Conservation (phyloP, 2,797 vertebrate species). For the Acanthornis magna region DNA sequence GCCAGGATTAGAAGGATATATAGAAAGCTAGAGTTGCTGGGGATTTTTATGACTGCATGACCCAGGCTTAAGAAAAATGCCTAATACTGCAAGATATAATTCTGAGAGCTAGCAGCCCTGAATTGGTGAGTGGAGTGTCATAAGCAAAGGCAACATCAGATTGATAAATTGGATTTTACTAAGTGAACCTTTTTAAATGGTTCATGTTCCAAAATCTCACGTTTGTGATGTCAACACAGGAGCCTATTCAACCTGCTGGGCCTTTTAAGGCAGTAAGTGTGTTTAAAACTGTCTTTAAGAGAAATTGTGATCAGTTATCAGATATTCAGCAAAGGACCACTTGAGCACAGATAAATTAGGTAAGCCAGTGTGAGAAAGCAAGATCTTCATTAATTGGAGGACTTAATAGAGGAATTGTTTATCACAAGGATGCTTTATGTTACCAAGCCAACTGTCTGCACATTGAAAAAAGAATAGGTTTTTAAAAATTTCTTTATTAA, state of each 20-base stretch:
- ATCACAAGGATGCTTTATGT: neutral
- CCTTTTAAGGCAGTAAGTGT: neutral
- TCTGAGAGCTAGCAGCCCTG: neutral
- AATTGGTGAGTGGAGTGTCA: neutral
- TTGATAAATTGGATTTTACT: neutral
- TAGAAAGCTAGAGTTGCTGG: neutral
- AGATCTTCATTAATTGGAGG: neutral
- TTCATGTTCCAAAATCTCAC: neutral
- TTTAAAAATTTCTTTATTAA: neutral
- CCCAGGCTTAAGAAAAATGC: constrained; percentile 19
- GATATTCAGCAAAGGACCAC: neutral
- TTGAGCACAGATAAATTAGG: neutral
- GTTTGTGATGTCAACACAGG: neutral
- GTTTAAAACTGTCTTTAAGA: neutral
- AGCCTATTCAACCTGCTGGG: neutral
- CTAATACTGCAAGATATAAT: neutral
- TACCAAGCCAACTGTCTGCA: neutral
- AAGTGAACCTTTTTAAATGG: neutral
- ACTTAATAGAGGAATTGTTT: neutral
- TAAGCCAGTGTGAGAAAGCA: neutral
- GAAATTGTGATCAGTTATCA: neutral
- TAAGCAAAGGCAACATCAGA: neutral
- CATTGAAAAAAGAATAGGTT: neutral
- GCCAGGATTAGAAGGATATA: constrained; percentile 37
- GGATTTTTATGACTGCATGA: constrained; percentile 4